Evolutionary conservation across 2,797 vertebrate species (phyloP).

Genomic region (Coregonus suidteri): DNA sequence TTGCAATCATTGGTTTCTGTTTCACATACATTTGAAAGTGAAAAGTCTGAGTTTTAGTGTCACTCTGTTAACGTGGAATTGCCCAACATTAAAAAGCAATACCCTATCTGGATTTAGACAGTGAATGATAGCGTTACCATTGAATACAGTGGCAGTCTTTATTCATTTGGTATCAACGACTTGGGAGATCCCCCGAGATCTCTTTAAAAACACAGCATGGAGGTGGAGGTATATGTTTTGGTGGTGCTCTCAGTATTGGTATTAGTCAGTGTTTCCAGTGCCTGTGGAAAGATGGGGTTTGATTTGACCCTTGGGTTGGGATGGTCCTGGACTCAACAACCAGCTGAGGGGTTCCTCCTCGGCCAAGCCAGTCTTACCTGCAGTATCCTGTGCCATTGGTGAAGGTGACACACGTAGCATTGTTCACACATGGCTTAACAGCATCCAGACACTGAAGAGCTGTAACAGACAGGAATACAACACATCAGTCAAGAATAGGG

Average conservation of each 20-base stretch:
- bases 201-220: conserved; percentile 51
- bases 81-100: background rate
- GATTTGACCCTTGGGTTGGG: conserved; percentile 26
- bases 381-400: conserved; percentile 89
- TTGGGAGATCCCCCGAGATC: background rate
- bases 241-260: conserved; percentile 62
- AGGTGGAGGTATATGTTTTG: conserved; percentile 56
- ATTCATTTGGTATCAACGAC: background rate
- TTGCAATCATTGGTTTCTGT: too few relatives aligned
- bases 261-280: conserved; percentile 29
- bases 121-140: background rate
- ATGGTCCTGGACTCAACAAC: conserved; percentile 34
- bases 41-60: too few relatives aligned
- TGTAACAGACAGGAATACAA: conserved; percentile 70
- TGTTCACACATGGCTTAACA: conserved; percentile 87
- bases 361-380: conserved; percentile 79
- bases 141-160: background rate
- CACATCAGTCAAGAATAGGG: background rate
- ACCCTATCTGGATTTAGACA: background rate
- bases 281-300: conserved; percentile 47
- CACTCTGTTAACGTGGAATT: too few relatives aligned
- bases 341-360: conserved; percentile 10
- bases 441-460: conserved; percentile 89
- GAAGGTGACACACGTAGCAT: conserved; percentile 84
- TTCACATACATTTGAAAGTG: too few relatives aligned